A percentile compares a stretch with the other conserved stretches of the same genome.
These are phyloP conservation scores for Psittacula echo DNA, from an alignment of 2,797 vertebrate genomes.

Conservation along the genomic window DNA sequence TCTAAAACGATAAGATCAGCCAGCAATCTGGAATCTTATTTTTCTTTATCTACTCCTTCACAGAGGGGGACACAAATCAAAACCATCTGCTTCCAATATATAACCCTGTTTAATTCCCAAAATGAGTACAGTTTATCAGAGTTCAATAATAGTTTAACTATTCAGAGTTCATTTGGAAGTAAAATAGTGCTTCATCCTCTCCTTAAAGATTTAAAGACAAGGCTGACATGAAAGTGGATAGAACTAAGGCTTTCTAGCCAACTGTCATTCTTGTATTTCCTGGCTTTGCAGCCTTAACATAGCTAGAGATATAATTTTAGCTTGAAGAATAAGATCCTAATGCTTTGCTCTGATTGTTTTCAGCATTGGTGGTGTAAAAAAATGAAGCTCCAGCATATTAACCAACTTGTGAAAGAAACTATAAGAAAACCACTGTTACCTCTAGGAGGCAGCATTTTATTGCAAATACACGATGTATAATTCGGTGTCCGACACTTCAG, in stretches of 20 bases:
- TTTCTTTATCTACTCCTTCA: background rate
- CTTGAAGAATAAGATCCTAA: background rate
- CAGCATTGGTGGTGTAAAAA: background rate
- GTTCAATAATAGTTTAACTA: background rate
- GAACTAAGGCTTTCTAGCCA: background rate
- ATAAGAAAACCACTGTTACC: background rate
- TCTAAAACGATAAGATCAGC: background rate
- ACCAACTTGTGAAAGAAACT: background rate
- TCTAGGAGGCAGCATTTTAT: conserved; percentile 65
- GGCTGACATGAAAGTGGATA: background rate
- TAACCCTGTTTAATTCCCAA: background rate
- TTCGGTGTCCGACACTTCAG: background rate
- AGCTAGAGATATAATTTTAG: background rate
- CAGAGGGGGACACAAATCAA: background rate
- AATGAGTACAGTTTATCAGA: background rate
- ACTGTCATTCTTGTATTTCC: background rate
- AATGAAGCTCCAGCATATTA: background rate
- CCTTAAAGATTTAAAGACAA: background rate
- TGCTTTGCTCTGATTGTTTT: background rate
- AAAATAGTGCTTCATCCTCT: background rate
- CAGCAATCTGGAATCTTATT: background rate
- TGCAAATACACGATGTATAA: background rate
- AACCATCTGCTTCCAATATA: background rate
- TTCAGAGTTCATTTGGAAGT: background rate
- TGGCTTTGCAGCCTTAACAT: background rate